Evolutionary conservation across 2,888 invertebrate genomes (phyloP).

Genomic region (Drosophila tripunctata): DNA sequence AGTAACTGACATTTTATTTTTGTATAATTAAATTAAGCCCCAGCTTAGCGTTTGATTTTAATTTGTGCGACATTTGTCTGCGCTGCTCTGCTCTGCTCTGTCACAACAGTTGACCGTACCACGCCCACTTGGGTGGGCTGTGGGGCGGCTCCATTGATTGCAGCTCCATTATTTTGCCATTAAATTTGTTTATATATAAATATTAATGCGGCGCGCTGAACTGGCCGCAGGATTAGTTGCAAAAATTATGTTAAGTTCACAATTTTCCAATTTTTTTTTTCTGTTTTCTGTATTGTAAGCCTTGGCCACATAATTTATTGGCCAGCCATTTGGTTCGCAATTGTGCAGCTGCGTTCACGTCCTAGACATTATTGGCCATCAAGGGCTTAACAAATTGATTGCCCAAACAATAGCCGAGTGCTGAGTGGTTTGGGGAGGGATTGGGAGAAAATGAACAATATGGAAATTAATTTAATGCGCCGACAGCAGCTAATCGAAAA

Average conservation of each 20-base stretch:
- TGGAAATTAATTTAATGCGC: slow-evolving; percentile 35
- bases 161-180: slow-evolving; percentile 66
- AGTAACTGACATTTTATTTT: slow-evolving; percentile 84
- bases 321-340: slow-evolving; percentile 35
- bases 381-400: slow-evolving; percentile 72
- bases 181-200: slow-evolving; percentile 76
- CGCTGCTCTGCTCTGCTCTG: slow-evolving; percentile 42
- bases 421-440: too few relatives aligned
- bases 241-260: slow-evolving; percentile 72
- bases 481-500: slow-evolving; percentile 28
- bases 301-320: slow-evolving; percentile 66
- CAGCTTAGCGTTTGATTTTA: slow-evolving; percentile 83
- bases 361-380: slow-evolving; percentile 50
- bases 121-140: slow-evolving; percentile 1
- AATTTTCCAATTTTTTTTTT: slow-evolving; percentile 18
- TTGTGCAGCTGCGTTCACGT: slow-evolving; percentile 58
- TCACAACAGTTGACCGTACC: slow-evolving; percentile 45
- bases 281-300: slow-evolving; percentile 36
- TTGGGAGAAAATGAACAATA: slow-evolving; percentile 7
- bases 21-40: slow-evolving; percentile 83
- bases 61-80: slow-evolving; percentile 80
- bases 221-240: slow-evolving; percentile 70
- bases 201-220: slow-evolving; percentile 64
- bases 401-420: slow-evolving; percentile 8
- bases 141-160: neutral